These are phyloP conservation scores for Formicarius rufipectus DNA, from an alignment of 2,113 vertebrate species.

Conservation along the genomic window DNA sequence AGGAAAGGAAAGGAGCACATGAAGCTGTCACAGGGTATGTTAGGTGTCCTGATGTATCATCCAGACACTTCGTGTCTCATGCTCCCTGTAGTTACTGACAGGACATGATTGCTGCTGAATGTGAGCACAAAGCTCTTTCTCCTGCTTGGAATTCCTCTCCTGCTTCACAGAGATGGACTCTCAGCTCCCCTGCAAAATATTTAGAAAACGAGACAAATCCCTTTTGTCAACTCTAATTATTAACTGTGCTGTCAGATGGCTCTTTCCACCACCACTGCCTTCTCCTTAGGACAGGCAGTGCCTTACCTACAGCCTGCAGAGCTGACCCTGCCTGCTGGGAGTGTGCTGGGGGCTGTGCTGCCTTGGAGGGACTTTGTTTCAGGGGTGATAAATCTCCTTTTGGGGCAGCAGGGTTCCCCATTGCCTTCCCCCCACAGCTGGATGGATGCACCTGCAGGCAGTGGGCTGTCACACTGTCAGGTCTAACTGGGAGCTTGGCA, in stretches of 20 bases:
- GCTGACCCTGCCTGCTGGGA: not conserved
- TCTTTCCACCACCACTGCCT: not conserved
- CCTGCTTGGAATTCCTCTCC: not conserved
- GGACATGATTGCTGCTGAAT: not conserved
- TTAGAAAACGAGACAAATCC: not conserved
- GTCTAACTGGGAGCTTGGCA: not conserved
- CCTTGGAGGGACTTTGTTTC: not conserved
- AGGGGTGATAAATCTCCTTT: not conserved
- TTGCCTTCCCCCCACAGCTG: not conserved
- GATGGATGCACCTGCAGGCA: not conserved
- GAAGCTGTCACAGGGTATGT: not conserved
- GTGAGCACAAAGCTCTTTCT: not conserved
- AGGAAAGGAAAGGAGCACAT: not conserved
- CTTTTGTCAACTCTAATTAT: not conserved
- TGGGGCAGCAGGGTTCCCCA: not conserved
- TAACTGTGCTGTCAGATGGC: not conserved
- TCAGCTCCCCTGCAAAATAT: not conserved
- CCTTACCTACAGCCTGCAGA: not conserved
- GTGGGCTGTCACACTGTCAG: rapidly evolving
- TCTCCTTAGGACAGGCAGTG: not conserved
- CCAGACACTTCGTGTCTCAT: not conserved
- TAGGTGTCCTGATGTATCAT: not conserved
- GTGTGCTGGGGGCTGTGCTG: not conserved
- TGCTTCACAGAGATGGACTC: not conserved
- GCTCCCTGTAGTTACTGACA: not conserved